These are phyloP conservation scores for Aplocera efformata DNA, from an alignment of 2,888 invertebrate genomes.

Conservation along the genomic window DNA sequence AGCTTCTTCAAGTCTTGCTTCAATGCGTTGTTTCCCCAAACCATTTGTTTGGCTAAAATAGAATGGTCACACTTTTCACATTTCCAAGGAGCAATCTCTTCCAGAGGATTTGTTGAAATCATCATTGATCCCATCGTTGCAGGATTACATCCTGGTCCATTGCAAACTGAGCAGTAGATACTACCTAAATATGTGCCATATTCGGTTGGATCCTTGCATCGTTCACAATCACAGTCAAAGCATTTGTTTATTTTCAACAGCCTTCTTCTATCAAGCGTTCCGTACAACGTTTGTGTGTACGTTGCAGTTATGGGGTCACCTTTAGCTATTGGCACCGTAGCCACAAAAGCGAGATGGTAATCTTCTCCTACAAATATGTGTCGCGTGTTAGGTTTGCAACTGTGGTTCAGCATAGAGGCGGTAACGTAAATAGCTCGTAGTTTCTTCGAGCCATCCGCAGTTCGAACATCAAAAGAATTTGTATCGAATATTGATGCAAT, in stretches of 20 bases:
- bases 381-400: conserved; percentile 86
- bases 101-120: conserved; percentile 81
- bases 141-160: conserved; percentile 55
- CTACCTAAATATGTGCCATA: conserved; percentile 83
- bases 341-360: conserved; percentile 81
- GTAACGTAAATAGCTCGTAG: conserved; percentile 83
- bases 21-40: conserved; percentile 82
- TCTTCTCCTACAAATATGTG: conserved; percentile 83
- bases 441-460: conserved; percentile 68
- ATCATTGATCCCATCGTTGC: conserved; percentile 67
- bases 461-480: conserved; percentile 85
- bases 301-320: conserved; percentile 84
- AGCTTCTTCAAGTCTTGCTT: conserved; percentile 79
- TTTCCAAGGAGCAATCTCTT: conserved; percentile 81
- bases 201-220: conserved; percentile 86
- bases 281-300: conserved; percentile 86
- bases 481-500: conserved; percentile 86
- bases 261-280: conserved; percentile 83
- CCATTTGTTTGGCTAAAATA: conserved; percentile 80
- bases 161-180: conserved; percentile 83
- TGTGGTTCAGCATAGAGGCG: conserved; percentile 86
- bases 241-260: conserved; percentile 83
- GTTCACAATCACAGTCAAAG: conserved; percentile 84
- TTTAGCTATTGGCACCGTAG: conserved; percentile 83
- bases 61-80: conserved; percentile 83